Evolutionary conservation across 2,113 vertebrate genomes (phyloP).

Genomic region (Alosa alosa): DNA sequence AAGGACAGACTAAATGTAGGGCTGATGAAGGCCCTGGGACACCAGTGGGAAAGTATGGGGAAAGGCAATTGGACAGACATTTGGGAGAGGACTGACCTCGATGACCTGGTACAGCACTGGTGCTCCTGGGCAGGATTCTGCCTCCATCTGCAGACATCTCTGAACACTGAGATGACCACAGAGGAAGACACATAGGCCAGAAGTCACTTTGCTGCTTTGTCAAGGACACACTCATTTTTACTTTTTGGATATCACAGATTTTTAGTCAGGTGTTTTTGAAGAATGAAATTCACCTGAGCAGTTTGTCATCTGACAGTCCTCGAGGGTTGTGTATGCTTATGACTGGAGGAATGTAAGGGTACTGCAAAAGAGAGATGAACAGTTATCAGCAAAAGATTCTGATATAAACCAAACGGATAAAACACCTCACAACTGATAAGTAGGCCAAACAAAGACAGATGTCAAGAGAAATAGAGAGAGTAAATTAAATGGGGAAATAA

Average conservation of each 20-base stretch:
- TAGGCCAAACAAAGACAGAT: background rate
- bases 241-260: background rate
- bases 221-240: background rate
- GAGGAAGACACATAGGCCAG: background rate
- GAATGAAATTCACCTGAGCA: conserved; percentile 76
- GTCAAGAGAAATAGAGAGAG: background rate
- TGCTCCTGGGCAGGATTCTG: conserved; percentile 67
- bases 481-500: background rate
- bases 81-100: conserved; percentile 57
- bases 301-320: conserved; percentile 92
- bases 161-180: conserved; percentile 57
- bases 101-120: conserved; percentile 77
- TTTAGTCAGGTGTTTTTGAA: background rate
- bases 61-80: background rate
- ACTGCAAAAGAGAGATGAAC: conserved; percentile 46
- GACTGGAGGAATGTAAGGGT: conserved; percentile 60
- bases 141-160: conserved; percentile 68
- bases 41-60: background rate
- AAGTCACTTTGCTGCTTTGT: background rate
- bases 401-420: background rate
- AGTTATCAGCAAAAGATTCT: background rate
- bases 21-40: background rate
- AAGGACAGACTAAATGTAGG: background rate
- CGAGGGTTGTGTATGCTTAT: conserved; percentile 85
- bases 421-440: no score